Evolutionary conservation across 1,140 invertebrate species (phyloP), one percentile per base, ranked within the genome.

Genomic region (Dryas iulia): DNA sequence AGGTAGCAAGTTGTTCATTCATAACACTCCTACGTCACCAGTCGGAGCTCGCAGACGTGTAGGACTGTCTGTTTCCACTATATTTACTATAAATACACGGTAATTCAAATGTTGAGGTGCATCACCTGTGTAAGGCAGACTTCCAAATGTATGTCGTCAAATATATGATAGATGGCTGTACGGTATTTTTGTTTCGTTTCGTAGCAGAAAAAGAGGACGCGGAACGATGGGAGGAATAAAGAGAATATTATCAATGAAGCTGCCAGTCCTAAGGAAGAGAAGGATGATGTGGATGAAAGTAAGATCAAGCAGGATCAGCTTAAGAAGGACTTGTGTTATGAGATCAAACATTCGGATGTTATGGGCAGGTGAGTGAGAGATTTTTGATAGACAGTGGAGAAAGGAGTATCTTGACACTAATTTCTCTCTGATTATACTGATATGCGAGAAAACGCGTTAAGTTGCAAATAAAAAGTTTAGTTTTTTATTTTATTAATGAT

Each of bases 301-400:
- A 61, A 69, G n/a, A 58, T 61, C 31, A 70, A 59, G n/a, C 39
- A 66, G 11, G 53, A 57, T 3, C 56, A 66, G 24, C 26, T 60
- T 39, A 63, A 78, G 7, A 79, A 79, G 35, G 73, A 82, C 8
- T 66, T 77, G 3, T 90, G 92, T 12, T 94, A 90, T 71, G 88
- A 92, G 66, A 81, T 93, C 12, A 92, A 83, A 39, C 86, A 91
- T 7, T 94, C 93, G 0, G 89, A 93, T 21, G 71, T 93, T 23
- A 93, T 92, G 90, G 93, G 93, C 64, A 87, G 93, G 91, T 92
- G 54, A 74, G 77, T n/a, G n/a, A n/a, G n/a, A n/a, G n/a, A n/a
- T n/a, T n/a, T n/a, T n/a, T n/a, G n/a, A n/a, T n/a, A n/a, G n/a
- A n/a, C n/a, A n/a, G n/a, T n/a, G n/a, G n/a, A n/a, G n/a, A n/a